These are phyloP conservation scores for Theocolax elegans DNA, from an alignment of 1,140 invertebrate genomes.

Conservation along the genomic window DNA sequence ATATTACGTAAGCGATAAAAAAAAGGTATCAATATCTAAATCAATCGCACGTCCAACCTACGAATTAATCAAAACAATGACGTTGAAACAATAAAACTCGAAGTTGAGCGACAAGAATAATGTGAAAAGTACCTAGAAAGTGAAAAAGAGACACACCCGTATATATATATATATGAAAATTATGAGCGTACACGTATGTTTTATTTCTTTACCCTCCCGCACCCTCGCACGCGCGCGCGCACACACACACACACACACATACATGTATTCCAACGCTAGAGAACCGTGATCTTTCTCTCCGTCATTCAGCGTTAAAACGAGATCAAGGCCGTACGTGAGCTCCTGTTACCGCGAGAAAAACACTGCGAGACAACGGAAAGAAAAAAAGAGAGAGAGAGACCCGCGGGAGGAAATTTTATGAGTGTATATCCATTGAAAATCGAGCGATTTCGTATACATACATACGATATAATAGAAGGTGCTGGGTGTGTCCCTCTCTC, in stretches of 20 bases:
- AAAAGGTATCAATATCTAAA: too few relatives aligned
- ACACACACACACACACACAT: not conserved
- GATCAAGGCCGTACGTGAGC: conserved; percentile 32
- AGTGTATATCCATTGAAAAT: not conserved
- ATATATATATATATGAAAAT: conserved; percentile 38
- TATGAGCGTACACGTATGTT: conserved; percentile 17
- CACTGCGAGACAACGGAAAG: too few relatives aligned
- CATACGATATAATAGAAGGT: too few relatives aligned
- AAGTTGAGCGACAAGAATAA: conserved; percentile 36
- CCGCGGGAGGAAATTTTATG: not conserved
- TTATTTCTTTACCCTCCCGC: conserved; percentile 19
- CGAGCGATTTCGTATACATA: conserved; percentile 5
- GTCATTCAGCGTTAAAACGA: conserved; percentile 13
- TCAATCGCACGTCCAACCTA: too few relatives aligned
- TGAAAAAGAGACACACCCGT: conserved; percentile 37
- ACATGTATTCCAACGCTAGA: not conserved
- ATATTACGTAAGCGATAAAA: too few relatives aligned
- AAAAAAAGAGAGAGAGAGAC: not conserved
- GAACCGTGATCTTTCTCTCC: conserved; percentile 17
- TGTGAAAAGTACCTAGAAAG: conserved; percentile 42
- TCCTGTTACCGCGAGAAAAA: conserved; percentile 1
- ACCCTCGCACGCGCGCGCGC: not conserved
- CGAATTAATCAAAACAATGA: too few relatives aligned
- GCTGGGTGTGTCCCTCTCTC: conserved; percentile 11
- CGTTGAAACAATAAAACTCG: too few relatives aligned